Conservation (phyloP, 2,888 invertebrate genomes). For the Diloba caeruleocephala region DNA sequence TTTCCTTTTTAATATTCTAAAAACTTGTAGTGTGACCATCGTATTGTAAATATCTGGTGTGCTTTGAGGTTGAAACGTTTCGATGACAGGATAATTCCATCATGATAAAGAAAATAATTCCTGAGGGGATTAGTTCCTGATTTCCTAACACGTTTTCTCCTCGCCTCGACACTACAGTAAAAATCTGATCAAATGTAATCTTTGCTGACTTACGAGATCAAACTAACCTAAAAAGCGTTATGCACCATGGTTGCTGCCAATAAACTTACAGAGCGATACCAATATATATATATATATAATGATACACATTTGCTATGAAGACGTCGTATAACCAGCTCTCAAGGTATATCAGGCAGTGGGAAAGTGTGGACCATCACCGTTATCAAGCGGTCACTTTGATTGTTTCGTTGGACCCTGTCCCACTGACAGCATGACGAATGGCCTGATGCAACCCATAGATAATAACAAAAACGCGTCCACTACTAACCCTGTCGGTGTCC, state of each 20-base stretch:
- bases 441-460: slow-evolving; percentile 81
- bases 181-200: too few relatives aligned
- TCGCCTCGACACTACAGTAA: too few relatives aligned
- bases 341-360: slow-evolving; percentile 44
- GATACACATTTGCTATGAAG: slow-evolving; percentile 4
- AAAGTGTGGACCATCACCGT: slow-evolving; percentile 67
- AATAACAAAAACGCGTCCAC: slow-evolving; percentile 69
- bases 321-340: slow-evolving; percentile 1
- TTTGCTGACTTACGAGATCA: too few relatives aligned
- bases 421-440: slow-evolving; percentile 88
- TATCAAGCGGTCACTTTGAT: slow-evolving; percentile 87
- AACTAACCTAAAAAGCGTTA: background rate
- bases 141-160: too few relatives aligned
- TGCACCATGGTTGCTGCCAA: background rate
- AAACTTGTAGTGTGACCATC: too few relatives aligned
- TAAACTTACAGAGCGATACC: background rate
- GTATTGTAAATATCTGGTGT: too few relatives aligned
- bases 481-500: slow-evolving; percentile 74
- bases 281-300: slow-evolving; percentile 1
- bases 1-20: too few relatives aligned
- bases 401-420: slow-evolving; percentile 80
- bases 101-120: too few relatives aligned
- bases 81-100: too few relatives aligned
- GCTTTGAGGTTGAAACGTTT: too few relatives aligned
- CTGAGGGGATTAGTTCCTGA: too few relatives aligned